phyloP scores from a whole-genome alignment of 2,113 vertebrate genomes.

The Coptodon bakossiorum region DNA sequence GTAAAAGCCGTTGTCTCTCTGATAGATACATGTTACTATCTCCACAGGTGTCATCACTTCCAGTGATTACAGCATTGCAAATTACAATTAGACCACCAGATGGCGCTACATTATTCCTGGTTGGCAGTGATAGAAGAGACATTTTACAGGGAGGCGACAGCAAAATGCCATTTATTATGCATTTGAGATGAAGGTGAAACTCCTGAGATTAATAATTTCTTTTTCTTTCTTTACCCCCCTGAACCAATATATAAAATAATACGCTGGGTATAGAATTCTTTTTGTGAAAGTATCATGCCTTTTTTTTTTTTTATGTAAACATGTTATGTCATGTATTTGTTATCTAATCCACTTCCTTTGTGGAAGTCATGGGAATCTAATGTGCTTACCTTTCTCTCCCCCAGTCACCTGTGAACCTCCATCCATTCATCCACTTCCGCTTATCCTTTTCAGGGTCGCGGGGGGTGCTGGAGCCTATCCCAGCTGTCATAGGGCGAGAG shows the following conservation, averaged over 20 bases:
- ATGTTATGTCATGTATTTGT: background rate
- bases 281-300: fast-evolving
- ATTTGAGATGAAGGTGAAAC: background rate
- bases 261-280: background rate
- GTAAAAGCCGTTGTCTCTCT: background rate
- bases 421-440: too few species aligned
- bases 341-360: background rate
- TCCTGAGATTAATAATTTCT: fast-evolving
- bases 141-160: fast-evolving
- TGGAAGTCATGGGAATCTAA: background rate
- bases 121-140: background rate
- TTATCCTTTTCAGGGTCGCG: too few species aligned
- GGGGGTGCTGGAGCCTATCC: too few species aligned
- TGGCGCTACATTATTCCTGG: background rate
- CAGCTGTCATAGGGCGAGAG: too few species aligned
- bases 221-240: background rate
- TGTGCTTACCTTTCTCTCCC: fast-evolving
- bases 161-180: background rate
- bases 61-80: background rate
- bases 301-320: background rate
- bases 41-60: background rate
- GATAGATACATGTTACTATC: fast-evolving
- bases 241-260: background rate
- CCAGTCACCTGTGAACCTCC: background rate
- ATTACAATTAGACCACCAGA: fast-evolving